Percentiles rank a stretch among this genome's conserved stretches.
phyloP scores from a whole-genome alignment of 1,140 invertebrate species.

The Elymnias hypermnestra region DNA sequence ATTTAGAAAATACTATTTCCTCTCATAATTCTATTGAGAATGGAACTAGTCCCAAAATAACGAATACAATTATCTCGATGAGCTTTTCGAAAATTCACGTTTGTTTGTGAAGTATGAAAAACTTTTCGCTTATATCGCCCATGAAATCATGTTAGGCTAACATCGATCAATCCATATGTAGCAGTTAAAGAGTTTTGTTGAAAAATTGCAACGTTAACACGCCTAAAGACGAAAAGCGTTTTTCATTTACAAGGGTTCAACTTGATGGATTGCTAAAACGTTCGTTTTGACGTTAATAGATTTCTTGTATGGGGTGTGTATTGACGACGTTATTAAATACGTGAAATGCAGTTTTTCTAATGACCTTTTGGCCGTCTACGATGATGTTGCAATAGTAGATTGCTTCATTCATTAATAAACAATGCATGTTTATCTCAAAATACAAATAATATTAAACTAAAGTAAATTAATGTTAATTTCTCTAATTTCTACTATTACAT shows the following conservation, averaged over 20 bases:
- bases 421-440: too few species aligned
- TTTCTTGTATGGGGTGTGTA: slow-evolving; percentile 52
- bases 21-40: too few species aligned
- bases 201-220: slow-evolving; percentile 27
- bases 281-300: slow-evolving; percentile 64
- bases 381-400: background rate
- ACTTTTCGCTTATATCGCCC: background rate
- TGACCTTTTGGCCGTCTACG: slow-evolving; percentile 10
- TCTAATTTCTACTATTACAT: too few species aligned
- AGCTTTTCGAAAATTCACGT: too few species aligned
- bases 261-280: slow-evolving; percentile 61
- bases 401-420: too few species aligned
- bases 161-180: slow-evolving; percentile 11
- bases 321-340: slow-evolving; percentile 63
- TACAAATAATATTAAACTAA: too few species aligned
- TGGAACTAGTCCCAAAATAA: too few species aligned
- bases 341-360: slow-evolving; percentile 68
- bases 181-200: slow-evolving; percentile 16
- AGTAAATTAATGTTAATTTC: too few species aligned
- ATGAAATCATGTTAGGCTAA: slow-evolving; percentile 2
- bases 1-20: too few species aligned
- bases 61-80: too few species aligned
- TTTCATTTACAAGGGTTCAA: slow-evolving; percentile 43
- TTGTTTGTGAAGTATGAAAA: too few species aligned
- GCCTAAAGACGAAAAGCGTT: slow-evolving; percentile 30